A percentile compares a stretch with the other conserved stretches of the same genome.
phyloP scores from a whole-genome alignment of 2,888 invertebrate species.

The Andrena chrysosceles region DNA sequence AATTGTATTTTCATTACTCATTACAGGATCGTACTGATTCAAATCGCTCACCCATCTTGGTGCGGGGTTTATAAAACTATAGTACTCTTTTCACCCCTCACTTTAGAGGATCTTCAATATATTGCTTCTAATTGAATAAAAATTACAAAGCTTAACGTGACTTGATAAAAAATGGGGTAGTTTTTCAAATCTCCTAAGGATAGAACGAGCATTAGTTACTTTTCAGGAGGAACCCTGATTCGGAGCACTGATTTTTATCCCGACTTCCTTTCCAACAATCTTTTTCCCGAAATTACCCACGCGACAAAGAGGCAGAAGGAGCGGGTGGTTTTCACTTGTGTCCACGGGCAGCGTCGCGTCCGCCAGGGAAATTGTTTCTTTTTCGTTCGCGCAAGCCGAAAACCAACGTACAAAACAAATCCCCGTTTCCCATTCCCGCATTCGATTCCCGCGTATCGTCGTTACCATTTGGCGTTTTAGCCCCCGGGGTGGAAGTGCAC shows the following conservation, averaged over 20 bases:
- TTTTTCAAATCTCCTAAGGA: not conserved
- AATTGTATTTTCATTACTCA: not conserved
- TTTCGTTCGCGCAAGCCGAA: slow-evolving; percentile 53
- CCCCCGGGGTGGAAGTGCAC: slow-evolving; percentile 81
- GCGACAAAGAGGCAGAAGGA: slow-evolving; percentile 62
- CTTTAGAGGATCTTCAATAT: too few relatives aligned
- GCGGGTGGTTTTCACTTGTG: slow-evolving; percentile 48
- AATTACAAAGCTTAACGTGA: too few relatives aligned
- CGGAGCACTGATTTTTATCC: slow-evolving; percentile 42
- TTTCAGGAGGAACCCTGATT: not conserved
- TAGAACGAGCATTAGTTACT: too few relatives aligned
- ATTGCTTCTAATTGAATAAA: too few relatives aligned
- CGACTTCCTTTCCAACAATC: slow-evolving; percentile 53
- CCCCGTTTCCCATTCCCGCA: slow-evolving; percentile 73
- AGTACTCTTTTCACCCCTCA: too few relatives aligned
- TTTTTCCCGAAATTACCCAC: slow-evolving; percentile 46
- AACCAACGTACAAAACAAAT: slow-evolving; percentile 72
- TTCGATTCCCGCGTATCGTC: slow-evolving; percentile 74
- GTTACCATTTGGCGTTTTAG: slow-evolving; percentile 83
- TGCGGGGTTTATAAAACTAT: not conserved
- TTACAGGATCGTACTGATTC: not conserved
- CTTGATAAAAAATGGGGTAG: too few relatives aligned
- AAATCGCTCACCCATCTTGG: not conserved
- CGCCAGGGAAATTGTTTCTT: slow-evolving; percentile 66
- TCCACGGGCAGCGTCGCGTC: slow-evolving; percentile 52